A percentile compares a stretch with the other conserved stretches of the same genome.
Conservation (phyloP, 2,113 vertebrate genomes). For the Galeopterus variegatus region DNA sequence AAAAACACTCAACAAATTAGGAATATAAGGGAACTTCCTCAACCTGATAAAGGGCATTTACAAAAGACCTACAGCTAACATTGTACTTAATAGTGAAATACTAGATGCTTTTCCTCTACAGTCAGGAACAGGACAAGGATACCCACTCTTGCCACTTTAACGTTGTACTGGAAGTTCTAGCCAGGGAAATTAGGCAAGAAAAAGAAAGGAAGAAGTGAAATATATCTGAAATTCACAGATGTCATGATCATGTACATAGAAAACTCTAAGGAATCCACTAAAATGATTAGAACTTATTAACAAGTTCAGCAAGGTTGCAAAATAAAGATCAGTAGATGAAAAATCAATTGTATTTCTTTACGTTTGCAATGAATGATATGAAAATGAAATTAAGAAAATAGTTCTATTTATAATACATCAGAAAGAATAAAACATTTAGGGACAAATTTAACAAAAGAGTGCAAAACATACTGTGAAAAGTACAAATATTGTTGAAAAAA, state of each 20-base stretch:
- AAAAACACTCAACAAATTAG: neutral
- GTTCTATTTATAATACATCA: neutral
- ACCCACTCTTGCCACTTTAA: neutral
- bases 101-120: neutral
- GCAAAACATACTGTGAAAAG: neutral
- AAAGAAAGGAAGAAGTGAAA: constrained; percentile 1
- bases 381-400: neutral
- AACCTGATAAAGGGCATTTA: neutral
- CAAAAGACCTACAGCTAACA: neutral
- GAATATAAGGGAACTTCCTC: neutral
- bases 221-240: neutral
- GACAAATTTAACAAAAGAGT: neutral
- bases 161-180: neutral
- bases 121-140: neutral
- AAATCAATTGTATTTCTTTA: neutral
- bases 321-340: neutral
- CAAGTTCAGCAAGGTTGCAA: neutral
- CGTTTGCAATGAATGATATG: neutral
- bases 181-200: neutral
- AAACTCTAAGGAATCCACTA: neutral
- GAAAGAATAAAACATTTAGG: constrained; percentile 13
- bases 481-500: neutral
- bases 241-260: neutral
- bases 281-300: neutral
- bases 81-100: neutral